phyloP scores from a whole-genome alignment of 2,113 vertebrate genomes.

The Marmota monax region DNA sequence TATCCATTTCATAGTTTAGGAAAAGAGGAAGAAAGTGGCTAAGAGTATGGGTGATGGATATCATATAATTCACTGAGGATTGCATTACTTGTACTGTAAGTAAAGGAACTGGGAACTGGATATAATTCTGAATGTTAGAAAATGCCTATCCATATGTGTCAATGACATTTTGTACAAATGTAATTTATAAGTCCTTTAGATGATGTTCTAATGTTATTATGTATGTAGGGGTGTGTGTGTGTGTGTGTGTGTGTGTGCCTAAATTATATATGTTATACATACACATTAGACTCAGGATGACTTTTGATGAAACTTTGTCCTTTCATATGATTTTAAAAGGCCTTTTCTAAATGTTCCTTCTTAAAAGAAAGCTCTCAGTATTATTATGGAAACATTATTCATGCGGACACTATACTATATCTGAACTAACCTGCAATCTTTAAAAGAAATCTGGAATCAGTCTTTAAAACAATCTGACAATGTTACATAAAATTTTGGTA shows the following conservation, averaged over 20 bases:
- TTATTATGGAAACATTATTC: slow-evolving; percentile 72
- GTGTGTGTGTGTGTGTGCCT: neutral
- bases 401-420: slow-evolving; percentile 67
- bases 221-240: neutral
- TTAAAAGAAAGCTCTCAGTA: slow-evolving; percentile 80
- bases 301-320: slow-evolving; percentile 79
- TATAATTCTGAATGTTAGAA: neutral
- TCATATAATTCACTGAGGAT: neutral
- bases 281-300: neutral
- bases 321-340: slow-evolving; percentile 81
- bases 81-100: neutral
- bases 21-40: neutral
- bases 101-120: neutral
- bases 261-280: neutral
- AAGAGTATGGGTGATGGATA: neutral
- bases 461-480: slow-evolving; percentile 77
- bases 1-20: slow-evolving; percentile 47
- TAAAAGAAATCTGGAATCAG: slow-evolving; percentile 63
- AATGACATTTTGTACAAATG: slow-evolving; percentile 71
- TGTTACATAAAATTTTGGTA: slow-evolving; percentile 55
- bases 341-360: slow-evolving; percentile 68
- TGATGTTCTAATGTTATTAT: slow-evolving; percentile 7
- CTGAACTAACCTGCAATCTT: slow-evolving; percentile 70
- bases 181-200: slow-evolving; percentile 30
- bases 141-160: neutral